These are phyloP conservation scores for Diplazon laetatorius DNA, from an alignment of 2,888 invertebrate genomes.

Conservation along the genomic window DNA sequence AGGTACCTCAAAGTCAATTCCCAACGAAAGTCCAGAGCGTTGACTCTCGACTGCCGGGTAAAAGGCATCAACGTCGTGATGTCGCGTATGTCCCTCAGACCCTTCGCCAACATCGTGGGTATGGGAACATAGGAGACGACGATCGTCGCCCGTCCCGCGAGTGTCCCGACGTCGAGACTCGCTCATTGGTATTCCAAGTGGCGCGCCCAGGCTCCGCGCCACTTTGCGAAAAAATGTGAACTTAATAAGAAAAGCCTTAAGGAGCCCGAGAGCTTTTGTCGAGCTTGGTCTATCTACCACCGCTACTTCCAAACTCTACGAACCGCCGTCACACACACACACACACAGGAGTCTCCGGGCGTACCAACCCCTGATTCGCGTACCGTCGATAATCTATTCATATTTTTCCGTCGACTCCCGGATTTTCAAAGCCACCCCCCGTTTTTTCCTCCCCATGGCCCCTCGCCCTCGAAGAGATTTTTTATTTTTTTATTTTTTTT, in stretches of 20 bases:
- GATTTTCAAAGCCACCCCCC: slow-evolving; percentile 53
- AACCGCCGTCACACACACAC: no score
- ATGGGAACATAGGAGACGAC: slow-evolving; percentile 30
- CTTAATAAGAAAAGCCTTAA: slow-evolving; percentile 82
- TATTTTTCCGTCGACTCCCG: slow-evolving; percentile 69
- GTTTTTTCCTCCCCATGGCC: neutral
- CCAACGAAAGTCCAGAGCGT: slow-evolving; percentile 56
- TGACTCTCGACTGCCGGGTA: slow-evolving; percentile 58
- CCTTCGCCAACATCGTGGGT: slow-evolving; percentile 38
- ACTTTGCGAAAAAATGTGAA: slow-evolving; percentile 82
- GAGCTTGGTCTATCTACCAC: slow-evolving; percentile 62
- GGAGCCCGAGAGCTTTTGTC: slow-evolving; percentile 78
- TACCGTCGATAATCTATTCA: slow-evolving; percentile 74
- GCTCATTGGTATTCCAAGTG: slow-evolving; percentile 80
- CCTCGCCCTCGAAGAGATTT: slow-evolving; percentile 34
- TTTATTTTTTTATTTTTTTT: slow-evolving; percentile 13
- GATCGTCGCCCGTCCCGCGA: slow-evolving; percentile 66
- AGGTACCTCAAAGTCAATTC: slow-evolving; percentile 25
- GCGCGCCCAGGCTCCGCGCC: slow-evolving; percentile 74
- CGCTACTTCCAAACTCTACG: slow-evolving; percentile 55
- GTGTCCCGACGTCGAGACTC: slow-evolving; percentile 68
- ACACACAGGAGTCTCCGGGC: no score
- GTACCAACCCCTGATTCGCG: slow-evolving; percentile 37
- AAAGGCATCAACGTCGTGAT: slow-evolving; percentile 51
- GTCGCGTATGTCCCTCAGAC: slow-evolving; percentile 67